Conservation (phyloP, 1,140 invertebrate genomes). For the Zaprionus ghesquierei region DNA sequence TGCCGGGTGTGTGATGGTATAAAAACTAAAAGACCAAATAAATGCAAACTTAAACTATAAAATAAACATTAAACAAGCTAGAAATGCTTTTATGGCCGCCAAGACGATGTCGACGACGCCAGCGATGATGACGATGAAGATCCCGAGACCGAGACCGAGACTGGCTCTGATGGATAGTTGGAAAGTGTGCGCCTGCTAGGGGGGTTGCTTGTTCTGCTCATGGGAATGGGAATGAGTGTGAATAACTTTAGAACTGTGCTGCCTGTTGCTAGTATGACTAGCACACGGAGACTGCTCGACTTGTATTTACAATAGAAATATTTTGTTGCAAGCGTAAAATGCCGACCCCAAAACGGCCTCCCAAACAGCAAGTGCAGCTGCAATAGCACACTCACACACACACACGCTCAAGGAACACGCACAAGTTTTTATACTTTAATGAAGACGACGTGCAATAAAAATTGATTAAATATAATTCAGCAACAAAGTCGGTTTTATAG, state of each 20-base stretch:
- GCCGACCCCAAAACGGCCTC: slow-evolving; percentile 25
- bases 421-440: slow-evolving; percentile 76
- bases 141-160: slow-evolving; percentile 5
- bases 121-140: slow-evolving; percentile 10
- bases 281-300: slow-evolving; percentile 10
- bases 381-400: slow-evolving; percentile 38
- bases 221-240: background rate
- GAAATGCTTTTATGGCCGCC: slow-evolving; percentile 78
- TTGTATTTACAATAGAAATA: slow-evolving; percentile 64
- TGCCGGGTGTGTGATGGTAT: too few species aligned
- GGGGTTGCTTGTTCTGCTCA: background rate
- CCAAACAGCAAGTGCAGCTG: slow-evolving; percentile 38
- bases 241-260: background rate
- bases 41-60: slow-evolving; percentile 82
- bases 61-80: slow-evolving; percentile 82
- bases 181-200: background rate
- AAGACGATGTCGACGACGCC: slow-evolving; percentile 47
- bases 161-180: slow-evolving; percentile 26
- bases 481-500: slow-evolving; percentile 78
- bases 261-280: slow-evolving; percentile 26
- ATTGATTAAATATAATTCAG: slow-evolving; percentile 81
- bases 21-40: slow-evolving; percentile 82
- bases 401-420: slow-evolving; percentile 1
- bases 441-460: slow-evolving; percentile 78
- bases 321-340: slow-evolving; percentile 68